Percentiles rank a stretch among this genome's conserved stretches.
These are phyloP conservation scores for Conus canariensis DNA, from an alignment of 2,888 invertebrate genomes.

Conservation along the genomic window DNA sequence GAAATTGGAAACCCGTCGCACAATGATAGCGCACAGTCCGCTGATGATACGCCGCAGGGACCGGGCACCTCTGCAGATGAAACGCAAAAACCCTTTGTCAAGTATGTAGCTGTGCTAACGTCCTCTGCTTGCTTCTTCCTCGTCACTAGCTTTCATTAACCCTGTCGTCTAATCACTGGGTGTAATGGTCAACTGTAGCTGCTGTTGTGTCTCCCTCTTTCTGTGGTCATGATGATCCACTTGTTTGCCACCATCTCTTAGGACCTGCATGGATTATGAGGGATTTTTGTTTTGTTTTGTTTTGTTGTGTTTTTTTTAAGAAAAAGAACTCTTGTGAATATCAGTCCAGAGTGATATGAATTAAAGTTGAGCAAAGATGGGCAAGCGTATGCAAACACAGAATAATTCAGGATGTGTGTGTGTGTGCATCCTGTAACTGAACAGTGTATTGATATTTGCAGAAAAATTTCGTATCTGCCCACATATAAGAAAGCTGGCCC, in stretches of 20 bases:
- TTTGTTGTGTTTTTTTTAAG: too few relatives aligned
- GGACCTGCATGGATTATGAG: background rate
- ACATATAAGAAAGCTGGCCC: too few relatives aligned
- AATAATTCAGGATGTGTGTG: too few relatives aligned
- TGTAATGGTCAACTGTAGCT: background rate
- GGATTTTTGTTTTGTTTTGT: too few relatives aligned
- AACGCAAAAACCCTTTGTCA: slow-evolving; percentile 86
- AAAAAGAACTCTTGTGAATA: too few relatives aligned
- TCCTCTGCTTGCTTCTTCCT: background rate
- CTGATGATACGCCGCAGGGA: slow-evolving; percentile 87
- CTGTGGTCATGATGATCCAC: background rate
- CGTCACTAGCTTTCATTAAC: background rate
- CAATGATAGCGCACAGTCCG: slow-evolving; percentile 86
- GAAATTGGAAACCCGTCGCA: slow-evolving; percentile 91
- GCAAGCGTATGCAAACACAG: too few relatives aligned
- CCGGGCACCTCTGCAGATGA: slow-evolving; percentile 86
- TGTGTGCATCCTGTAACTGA: too few relatives aligned
- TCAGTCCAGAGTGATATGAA: too few relatives aligned
- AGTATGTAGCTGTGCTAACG: slow-evolving; percentile 77
- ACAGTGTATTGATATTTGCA: too few relatives aligned
- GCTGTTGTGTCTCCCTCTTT: background rate
- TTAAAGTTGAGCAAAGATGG: too few relatives aligned
- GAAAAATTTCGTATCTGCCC: too few relatives aligned
- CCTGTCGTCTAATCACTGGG: background rate
- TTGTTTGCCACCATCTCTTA: background rate